Percentiles rank a stretch among this genome's conserved stretches.
Conservation (phyloP, 2,888 invertebrate genomes). For the Cephus spinipes region DNA sequence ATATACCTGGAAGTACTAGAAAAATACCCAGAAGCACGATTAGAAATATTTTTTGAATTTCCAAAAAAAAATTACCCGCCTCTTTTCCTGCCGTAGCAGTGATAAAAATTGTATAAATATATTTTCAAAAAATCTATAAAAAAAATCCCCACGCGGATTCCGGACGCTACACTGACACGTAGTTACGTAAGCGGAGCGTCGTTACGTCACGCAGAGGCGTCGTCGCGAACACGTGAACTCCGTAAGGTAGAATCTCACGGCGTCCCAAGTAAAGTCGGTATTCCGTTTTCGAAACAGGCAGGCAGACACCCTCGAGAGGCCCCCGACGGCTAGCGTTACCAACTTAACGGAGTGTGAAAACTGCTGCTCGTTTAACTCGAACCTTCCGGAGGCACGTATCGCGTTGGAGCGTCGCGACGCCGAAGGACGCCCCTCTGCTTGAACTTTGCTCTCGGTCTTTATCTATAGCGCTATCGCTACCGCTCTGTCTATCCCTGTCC, state of each 20-base stretch:
- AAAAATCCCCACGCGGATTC: neutral
- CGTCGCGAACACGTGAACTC: neutral
- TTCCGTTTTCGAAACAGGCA: neutral
- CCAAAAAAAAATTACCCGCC: neutral
- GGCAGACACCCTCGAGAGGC: neutral
- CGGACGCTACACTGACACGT: neutral
- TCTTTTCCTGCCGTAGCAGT: neutral
- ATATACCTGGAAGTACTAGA: no score
- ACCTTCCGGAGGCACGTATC: neutral
- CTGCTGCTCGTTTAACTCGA: slow-evolving; percentile 17
- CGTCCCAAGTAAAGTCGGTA: neutral
- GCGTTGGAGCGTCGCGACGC: neutral
- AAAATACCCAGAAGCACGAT: no score
- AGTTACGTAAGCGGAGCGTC: neutral
- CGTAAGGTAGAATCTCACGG: neutral
- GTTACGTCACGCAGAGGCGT: neutral
- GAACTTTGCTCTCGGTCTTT: neutral
- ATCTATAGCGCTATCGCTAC: no score
- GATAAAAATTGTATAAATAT: neutral
- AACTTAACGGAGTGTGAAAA: slow-evolving; percentile 22
- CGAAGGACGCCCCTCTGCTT: neutral
- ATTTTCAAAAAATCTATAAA: no score
- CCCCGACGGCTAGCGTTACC: slow-evolving; percentile 6
- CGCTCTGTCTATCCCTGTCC: neutral
- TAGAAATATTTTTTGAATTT: no score